Evolutionary conservation across 2,113 vertebrate genomes (phyloP).

Genomic region (Neomonachus schauinslandi): DNA sequence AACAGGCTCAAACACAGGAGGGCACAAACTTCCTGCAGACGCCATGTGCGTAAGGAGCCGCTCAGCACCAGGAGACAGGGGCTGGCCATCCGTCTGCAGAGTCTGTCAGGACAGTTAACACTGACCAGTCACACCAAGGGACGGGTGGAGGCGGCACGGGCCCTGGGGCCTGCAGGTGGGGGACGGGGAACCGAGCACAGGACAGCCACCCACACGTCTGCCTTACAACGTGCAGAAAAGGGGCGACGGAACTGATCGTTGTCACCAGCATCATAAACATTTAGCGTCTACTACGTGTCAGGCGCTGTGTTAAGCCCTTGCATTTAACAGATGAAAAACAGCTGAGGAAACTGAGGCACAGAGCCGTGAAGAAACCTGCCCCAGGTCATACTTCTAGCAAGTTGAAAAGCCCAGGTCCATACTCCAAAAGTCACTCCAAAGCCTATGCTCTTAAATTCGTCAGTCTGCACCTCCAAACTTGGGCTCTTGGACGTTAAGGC

Average conservation of each 20-base stretch:
- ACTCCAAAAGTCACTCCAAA: not conserved
- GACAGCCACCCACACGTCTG: not conserved
- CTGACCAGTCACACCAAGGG: not conserved
- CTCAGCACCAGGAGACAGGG: not conserved
- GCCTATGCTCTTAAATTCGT: too few relatives aligned
- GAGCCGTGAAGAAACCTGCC: not conserved
- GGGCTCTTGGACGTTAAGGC: not conserved
- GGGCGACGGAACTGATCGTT: accelerated
- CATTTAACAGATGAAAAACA: not conserved
- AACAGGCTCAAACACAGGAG: not conserved
- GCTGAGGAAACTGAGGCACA: not conserved
- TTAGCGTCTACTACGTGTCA: too few relatives aligned
- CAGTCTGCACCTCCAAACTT: accelerated
- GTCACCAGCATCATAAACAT: accelerated
- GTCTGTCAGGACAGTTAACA: accelerated
- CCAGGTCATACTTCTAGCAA: not conserved
- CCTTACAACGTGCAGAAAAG: accelerated
- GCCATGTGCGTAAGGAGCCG: not conserved
- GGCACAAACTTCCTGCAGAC: not conserved
- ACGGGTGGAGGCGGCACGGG: accelerated
- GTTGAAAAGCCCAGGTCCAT: not conserved
- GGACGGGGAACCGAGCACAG: accelerated
- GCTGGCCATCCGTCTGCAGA: accelerated
- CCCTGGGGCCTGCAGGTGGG: not conserved
- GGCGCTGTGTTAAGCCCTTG: accelerated